Conservation (phyloP, 2,113 vertebrate species). For the Polypterus bichir region DNA sequence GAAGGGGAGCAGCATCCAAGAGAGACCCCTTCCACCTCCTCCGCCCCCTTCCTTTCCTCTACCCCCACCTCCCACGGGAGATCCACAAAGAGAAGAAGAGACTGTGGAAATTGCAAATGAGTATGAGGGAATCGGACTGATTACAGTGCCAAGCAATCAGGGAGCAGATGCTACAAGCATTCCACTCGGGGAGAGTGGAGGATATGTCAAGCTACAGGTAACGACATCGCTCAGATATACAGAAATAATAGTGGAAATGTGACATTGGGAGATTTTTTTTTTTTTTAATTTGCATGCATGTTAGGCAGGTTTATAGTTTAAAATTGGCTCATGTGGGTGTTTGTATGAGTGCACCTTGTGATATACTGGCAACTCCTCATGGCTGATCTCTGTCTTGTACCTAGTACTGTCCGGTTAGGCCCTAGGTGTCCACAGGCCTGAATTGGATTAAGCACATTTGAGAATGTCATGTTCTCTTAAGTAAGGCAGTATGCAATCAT, state of each 20-base stretch:
- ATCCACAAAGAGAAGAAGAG: slow-evolving; percentile 17
- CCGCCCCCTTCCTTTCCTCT: slow-evolving; percentile 54
- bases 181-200: slow-evolving; percentile 50
- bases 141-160: slow-evolving; percentile 24
- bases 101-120: slow-evolving; percentile 62
- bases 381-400: no score
- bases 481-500: no score
- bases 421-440: no score
- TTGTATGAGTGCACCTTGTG: no score
- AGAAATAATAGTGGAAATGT: not conserved
- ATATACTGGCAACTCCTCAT: no score
- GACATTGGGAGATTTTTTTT: not conserved
- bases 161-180: slow-evolving; percentile 26
- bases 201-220: slow-evolving; percentile 60
- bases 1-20: slow-evolving; percentile 77
- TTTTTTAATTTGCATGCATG: not conserved
- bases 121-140: slow-evolving; percentile 65
- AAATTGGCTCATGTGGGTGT: no score
- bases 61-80: slow-evolving; percentile 25
- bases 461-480: no score
- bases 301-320: no score
- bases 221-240: not conserved
- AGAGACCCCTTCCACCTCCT: slow-evolving; percentile 70
- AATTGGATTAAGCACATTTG: no score
- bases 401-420: no score